These are phyloP conservation scores for Lates japonicus DNA, from an alignment of 2,797 vertebrate species.

Conservation along the genomic window DNA sequence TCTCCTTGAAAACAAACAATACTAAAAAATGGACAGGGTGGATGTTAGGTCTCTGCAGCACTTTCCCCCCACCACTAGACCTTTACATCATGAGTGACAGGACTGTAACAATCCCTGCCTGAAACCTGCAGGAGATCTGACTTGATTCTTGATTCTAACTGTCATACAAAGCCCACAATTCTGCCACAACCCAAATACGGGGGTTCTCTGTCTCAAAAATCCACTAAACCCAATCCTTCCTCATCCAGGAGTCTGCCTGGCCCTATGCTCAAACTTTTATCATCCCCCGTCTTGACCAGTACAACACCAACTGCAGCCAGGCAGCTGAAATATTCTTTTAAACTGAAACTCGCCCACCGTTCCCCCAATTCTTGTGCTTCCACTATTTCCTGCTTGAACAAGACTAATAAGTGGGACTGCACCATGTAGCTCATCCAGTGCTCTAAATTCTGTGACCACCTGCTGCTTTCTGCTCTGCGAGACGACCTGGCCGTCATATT, in stretches of 20 bases:
- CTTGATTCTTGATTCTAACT: constrained; percentile 46
- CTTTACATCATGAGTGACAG: constrained; percentile 64
- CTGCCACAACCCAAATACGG: not conserved
- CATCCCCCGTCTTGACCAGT: constrained; percentile 17
- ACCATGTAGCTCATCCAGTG: not conserved
- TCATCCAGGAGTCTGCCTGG: not conserved
- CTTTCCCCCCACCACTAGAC: constrained; percentile 18
- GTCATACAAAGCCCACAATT: constrained; percentile 39
- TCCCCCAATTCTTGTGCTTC: constrained; percentile 2
- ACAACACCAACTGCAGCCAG: constrained; percentile 12
- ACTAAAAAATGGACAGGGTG: constrained; percentile 45
- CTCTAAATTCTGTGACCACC: not conserved
- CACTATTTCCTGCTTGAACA: constrained; percentile 5
- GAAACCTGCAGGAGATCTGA: constrained; percentile 43
- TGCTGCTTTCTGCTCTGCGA: not conserved
- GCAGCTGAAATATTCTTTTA: constrained; percentile 34
- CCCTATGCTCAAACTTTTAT: constrained; percentile 56
- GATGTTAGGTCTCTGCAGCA: constrained; percentile 12
- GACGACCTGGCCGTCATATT: not conserved
- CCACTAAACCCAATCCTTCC: constrained; percentile 43
- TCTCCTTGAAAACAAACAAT: constrained; percentile 42
- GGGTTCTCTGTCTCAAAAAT: constrained; percentile 21
- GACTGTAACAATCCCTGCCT: constrained; percentile 28
- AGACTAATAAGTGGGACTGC: not conserved
- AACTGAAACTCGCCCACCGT: constrained; percentile 22